Evolutionary conservation across 92 coral and sea anemone species (phyloP), one percentile per base, ranked within the genome.

Genomic region (Porites evermanni): DNA sequence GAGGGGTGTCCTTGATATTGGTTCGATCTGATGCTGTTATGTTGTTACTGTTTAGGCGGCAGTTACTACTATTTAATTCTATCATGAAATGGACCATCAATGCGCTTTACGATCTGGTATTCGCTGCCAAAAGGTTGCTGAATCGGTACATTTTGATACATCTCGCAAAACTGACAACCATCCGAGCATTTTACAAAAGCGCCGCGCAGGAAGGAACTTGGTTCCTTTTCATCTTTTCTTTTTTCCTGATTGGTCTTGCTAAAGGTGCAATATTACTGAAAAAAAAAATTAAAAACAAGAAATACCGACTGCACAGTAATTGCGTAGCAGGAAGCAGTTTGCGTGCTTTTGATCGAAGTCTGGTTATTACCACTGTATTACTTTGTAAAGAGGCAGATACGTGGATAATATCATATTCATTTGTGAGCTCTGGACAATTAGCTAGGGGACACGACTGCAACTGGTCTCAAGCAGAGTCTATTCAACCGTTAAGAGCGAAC

Each of bases 321-420:
- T 81, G 75, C 86, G 86, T 58, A 71, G 52, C 44, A 81, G 86
- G 77, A 81, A 81, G 58, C 52, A 58, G 70, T 59, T 81, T 81
- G 69, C 75, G 86, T 81, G 86, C 77, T 81, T 56, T 81, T 26
- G 84, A 70, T 16, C 54, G 9, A 20, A 64, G 8, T 23, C 26
- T 65, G 74, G 67, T 17, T 69, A 68, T 38, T 38, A 38, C 47
- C 47, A 38, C 47, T 38, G 47, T 38, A 38, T 78, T 38, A 54
- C 67, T 56, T 59, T 8, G 14, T 21, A 54, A 81, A 70, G 68
- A 64, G 17, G 2, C 58, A 7, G 44, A 54, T 29, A 67, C 76
- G 68, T 80, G 77, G 50, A 16, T 50, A 80, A 51, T 67, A 53
- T 80, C 75, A 20, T 19, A 53, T 16, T 61, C n/a, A 20, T 21